Evolutionary conservation across 2,797 vertebrate genomes (phyloP).

Genomic region (Antrozous pallidus): DNA sequence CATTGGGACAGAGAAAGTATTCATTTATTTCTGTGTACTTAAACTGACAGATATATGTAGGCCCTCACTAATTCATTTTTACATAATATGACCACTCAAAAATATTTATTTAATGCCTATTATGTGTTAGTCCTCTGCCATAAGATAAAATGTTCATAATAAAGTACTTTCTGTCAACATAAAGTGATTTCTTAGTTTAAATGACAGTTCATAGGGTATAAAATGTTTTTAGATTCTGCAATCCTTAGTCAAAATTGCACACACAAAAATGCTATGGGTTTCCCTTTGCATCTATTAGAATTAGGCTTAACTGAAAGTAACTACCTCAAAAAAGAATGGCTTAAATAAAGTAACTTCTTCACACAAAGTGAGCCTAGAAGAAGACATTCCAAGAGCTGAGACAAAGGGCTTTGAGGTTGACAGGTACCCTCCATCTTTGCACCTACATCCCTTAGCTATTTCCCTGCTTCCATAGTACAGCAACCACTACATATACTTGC

Average conservation of each 20-base stretch:
- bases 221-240: neutral
- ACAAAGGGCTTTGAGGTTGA: neutral
- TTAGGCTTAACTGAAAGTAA: neutral
- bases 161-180: neutral
- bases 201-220: neutral
- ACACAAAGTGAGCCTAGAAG: neutral
- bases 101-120: neutral
- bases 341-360: neutral
- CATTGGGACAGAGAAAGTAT: neutral
- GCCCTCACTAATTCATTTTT: neutral
- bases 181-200: slow-evolving; percentile 12
- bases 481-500: neutral
- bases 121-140: neutral
- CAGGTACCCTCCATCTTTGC: neutral
- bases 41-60: neutral
- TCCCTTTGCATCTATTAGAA: neutral
- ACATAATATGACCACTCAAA: neutral
- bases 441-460: neutral
- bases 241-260: neutral
- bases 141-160: neutral
- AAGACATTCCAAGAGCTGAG: neutral
- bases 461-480: neutral
- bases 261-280: neutral
- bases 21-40: neutral
- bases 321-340: neutral